Evolutionary conservation across 2,113 vertebrate species (phyloP).

Genomic region (Mus pahari): DNA sequence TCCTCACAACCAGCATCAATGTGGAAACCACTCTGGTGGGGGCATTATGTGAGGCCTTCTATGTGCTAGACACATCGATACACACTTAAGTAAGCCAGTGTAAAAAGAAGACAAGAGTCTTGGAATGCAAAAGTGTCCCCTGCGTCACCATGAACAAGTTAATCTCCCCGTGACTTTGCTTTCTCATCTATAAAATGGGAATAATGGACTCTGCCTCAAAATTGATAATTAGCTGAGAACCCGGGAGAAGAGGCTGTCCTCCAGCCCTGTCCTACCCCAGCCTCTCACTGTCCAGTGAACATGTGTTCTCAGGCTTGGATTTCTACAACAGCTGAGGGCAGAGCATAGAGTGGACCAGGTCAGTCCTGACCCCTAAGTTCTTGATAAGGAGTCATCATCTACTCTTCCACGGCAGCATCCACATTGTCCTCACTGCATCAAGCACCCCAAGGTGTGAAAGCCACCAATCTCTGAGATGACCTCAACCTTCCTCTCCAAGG

Average conservation of each 20-base stretch:
- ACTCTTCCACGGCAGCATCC: neutral
- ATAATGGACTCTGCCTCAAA: neutral
- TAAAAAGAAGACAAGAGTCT: neutral
- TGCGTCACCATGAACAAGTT: neutral
- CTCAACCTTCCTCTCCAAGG: neutral
- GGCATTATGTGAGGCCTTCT: neutral
- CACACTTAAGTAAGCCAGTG: neutral
- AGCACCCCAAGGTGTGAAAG: neutral
- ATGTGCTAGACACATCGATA: neutral
- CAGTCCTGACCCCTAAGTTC: neutral
- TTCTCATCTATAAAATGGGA: conserved; percentile 17
- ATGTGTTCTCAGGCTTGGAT: neutral
- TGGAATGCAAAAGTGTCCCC: neutral
- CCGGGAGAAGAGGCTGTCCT: neutral
- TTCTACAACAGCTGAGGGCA: neutral
- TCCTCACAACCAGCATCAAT: neutral
- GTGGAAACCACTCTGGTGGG: neutral
- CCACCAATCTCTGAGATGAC: neutral
- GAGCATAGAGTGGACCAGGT: neutral
- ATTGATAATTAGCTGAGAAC: neutral
- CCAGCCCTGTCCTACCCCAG: neutral
- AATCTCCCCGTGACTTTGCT: neutral
- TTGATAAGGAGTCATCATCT: neutral
- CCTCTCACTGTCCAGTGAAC: neutral
- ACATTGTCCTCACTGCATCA: neutral